Evolutionary conservation across 2,888 invertebrate species (phyloP), one percentile per base, ranked within the genome.

Genomic region (Nemoura dubitans): DNA sequence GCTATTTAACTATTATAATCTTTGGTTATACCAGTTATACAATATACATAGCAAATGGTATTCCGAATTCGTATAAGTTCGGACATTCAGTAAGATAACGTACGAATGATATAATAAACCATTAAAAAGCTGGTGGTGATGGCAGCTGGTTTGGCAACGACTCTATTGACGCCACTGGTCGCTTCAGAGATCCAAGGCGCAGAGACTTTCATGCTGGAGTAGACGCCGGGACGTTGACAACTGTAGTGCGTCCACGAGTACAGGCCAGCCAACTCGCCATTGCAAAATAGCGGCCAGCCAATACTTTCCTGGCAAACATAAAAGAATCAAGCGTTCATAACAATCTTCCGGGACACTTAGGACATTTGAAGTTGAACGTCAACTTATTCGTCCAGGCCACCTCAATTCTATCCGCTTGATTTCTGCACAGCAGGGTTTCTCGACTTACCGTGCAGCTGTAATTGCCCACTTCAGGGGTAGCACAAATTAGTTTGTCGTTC

Each of bases 191-290:
- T 81, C 81, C 81, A 81, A 27, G 81, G 81, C 1, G 26, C 28
- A 10, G 81, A 81, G 0, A n/a, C 30, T 1, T 10, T 10, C 29
- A 84, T 76, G n/a, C 84, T 84, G 76, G 84, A 26, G 76, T 84
- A 84, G 28, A 84, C 84, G 1, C 84, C 29, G 76, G 84, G 84
- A 14, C 27, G 25, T 10, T 27, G 1, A 26, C 84, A 84, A 59
- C 84, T 84, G 84, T 28, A 29, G 28, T 76, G 84, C 0, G 59
- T 84, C 84, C 84, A 84, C 5, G 84, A 59, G 76, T 43, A 84
- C 26, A 84, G 27, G 5, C 84, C 84, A 7, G 84, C 43, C 28
- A 84, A 59, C 76, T 84, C 59, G 14, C 59, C 59, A 76, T 84
- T 76, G 29, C 84, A 84, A 1, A 76, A 59, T 28, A 84, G 21